phyloP scores from a whole-genome alignment of 1,140 invertebrate genomes.

The Pogonomyrmex californicus region DNA sequence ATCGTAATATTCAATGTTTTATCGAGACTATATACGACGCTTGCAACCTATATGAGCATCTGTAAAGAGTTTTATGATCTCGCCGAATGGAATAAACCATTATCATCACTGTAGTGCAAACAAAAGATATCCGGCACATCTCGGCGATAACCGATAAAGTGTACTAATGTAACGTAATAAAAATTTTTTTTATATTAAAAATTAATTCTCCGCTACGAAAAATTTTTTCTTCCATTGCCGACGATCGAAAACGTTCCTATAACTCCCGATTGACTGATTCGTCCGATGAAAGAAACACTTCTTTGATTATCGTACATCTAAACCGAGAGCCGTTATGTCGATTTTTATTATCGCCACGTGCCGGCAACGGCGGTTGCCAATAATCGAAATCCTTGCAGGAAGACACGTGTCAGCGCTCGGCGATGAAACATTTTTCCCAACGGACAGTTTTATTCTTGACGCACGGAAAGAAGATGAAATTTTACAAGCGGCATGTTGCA shows the following conservation, averaged over 20 bases:
- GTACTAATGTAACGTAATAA: constrained; percentile 5
- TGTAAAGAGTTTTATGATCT: constrained; percentile 16
- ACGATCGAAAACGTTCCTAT: neutral
- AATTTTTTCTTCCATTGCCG: neutral
- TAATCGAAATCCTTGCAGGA: neutral
- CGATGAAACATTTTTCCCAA: neutral
- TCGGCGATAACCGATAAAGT: neutral
- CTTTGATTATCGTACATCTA: neutral
- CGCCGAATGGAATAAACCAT: neutral
- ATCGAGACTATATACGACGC: neutral
- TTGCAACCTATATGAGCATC: too few relatives aligned
- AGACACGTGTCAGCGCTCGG: neutral
- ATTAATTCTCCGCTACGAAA: neutral
- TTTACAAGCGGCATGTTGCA: constrained; percentile 20
- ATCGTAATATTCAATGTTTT: constrained; percentile 35
- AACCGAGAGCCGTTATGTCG: neutral
- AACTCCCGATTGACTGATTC: neutral
- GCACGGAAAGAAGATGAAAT: neutral
- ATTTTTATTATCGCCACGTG: constrained; percentile 7
- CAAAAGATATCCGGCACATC: neutral
- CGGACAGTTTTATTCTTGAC: constrained; percentile 8
- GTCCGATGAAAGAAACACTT: neutral
- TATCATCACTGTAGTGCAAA: neutral
- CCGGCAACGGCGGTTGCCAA: neutral
- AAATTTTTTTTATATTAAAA: neutral